Base-by-base conservation (phyloP, 2,113 vertebrate genomes). In the Tangachromis dhanisi region DNA sequence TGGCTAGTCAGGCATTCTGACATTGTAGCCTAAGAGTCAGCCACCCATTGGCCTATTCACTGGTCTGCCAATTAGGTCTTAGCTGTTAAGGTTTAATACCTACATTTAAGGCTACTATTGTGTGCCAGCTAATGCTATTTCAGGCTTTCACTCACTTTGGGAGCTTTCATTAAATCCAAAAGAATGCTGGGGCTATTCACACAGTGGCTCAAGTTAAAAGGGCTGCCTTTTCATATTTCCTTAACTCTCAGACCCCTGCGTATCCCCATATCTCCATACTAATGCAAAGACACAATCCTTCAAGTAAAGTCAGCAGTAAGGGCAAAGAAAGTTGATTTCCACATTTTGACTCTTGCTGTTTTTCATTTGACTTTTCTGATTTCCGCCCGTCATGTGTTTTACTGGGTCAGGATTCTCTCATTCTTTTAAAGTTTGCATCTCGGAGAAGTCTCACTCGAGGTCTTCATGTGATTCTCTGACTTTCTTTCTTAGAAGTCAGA, bases 71-170 rank as follows among this genome's bases (percentile, higher is more conserved):
- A 96, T 97, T 96, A 96, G 92, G 91, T 94, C 87, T 80, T 16
- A 80, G 91, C 94, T 86, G 91, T 95, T 96, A 94, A 95, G 94
- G 94, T 96, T 96, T 96, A 96, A 95, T 96, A 95, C 95, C 90
- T 95, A 91, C 88, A 92, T 92, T 96, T 95, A 96, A 95, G 94
- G 95, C 93, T 76, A 85, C 94, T 83, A 96, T 96, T 96, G 96
- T 96, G 94, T 84, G 87, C 88, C 89, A 26, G 35, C 87, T 93
- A 95, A 96, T 92, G 92, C 91, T 92, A 95, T 96, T 96, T 95
- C 95, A 95, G 93, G 90, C 93, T 95, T 93, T 95, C 93, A 93
- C 87, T 93, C 94, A 90, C 94, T 91, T 91, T 84, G 83, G 91
- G 78, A 87, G 86, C 92, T 95, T 96, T 96, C 95, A 96, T 96